A percentile compares a stretch with the other conserved stretches of the same genome.
These are phyloP conservation scores for Cheilosia grossa DNA, from an alignment of 2,888 invertebrate genomes.

Conservation along the genomic window DNA sequence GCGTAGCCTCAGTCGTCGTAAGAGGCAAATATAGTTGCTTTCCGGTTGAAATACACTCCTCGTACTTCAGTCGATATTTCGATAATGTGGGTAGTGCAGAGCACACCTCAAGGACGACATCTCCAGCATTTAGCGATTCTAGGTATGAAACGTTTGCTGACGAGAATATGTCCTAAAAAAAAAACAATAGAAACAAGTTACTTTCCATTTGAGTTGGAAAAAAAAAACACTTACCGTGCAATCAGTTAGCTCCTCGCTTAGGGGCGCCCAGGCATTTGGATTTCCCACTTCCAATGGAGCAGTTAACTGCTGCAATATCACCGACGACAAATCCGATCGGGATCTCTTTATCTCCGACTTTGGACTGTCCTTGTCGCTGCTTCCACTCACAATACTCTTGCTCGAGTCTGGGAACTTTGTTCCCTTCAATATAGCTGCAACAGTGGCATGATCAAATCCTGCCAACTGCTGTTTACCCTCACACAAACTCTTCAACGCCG, in stretches of 20 bases:
- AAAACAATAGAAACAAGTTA: constrained; percentile 60
- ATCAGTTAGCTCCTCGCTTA: constrained; percentile 83
- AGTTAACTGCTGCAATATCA: constrained; percentile 89
- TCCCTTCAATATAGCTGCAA: constrained; percentile 91
- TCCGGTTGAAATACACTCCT: constrained; percentile 84
- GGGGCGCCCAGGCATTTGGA: constrained; percentile 83
- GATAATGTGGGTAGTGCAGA: constrained; percentile 88
- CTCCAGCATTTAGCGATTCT: constrained; percentile 92
- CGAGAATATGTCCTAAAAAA: constrained; percentile 89
- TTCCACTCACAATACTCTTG: constrained; percentile 83
- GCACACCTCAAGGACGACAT: constrained; percentile 92
- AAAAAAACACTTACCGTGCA: constrained; percentile 80
- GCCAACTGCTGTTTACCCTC: constrained; percentile 85
- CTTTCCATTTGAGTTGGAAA: background rate
- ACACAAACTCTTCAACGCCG: constrained; percentile 89
- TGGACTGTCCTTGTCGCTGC: constrained; percentile 85
- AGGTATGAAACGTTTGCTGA: constrained; percentile 91
- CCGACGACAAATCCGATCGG: constrained; percentile 88
- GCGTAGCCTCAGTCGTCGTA: constrained; percentile 89
- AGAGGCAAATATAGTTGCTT: constrained; percentile 88
- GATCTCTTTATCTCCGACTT: constrained; percentile 85
- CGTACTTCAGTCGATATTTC: constrained; percentile 85
- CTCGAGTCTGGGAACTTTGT: constrained; percentile 87
- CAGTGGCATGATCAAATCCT: constrained; percentile 88
- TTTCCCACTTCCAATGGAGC: constrained; percentile 87